These are phyloP conservation scores for Tuberolachnus salignus DNA, from an alignment of 2,888 invertebrate species.

Conservation along the genomic window DNA sequence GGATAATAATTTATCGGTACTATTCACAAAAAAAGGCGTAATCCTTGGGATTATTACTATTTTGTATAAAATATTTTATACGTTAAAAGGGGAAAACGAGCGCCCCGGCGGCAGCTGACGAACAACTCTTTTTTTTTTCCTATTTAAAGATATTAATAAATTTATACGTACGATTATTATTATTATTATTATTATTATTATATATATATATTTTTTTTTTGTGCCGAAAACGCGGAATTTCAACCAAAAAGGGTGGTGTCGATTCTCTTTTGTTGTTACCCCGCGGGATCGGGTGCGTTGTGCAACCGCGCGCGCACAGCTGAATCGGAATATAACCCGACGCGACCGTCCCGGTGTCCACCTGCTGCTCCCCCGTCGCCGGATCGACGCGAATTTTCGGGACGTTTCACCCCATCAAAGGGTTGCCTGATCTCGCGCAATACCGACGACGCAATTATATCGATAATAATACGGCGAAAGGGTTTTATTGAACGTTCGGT, in stretches of 20 bases:
- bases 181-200: slow-evolving; percentile 12
- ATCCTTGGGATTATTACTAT: slow-evolving; percentile 50
- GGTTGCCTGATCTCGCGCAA: slow-evolving; percentile 27
- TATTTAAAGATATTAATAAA: slow-evolving; percentile 40
- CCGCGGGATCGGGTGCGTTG: slow-evolving; percentile 21
- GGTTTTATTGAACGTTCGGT: slow-evolving; percentile 49
- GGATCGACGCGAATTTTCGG: slow-evolving; percentile 24
- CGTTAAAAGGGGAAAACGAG: neutral
- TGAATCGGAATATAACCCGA: slow-evolving; percentile 33
- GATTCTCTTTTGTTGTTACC: slow-evolving; percentile 41
- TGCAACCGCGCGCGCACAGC: slow-evolving; percentile 46
- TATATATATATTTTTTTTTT: slow-evolving; percentile 55
- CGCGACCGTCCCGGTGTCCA: neutral
- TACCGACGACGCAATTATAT: slow-evolving; percentile 47
- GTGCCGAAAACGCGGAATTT: slow-evolving; percentile 51
- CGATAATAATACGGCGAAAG: slow-evolving; percentile 25
- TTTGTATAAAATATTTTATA: neutral
- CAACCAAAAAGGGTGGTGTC: slow-evolving; percentile 42
- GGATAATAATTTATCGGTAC: slow-evolving; percentile 46
- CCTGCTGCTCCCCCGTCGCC: slow-evolving; percentile 11
- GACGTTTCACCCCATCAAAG: slow-evolving; percentile 49
- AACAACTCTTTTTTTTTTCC: slow-evolving; percentile 46
- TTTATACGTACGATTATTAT: neutral
- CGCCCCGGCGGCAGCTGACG: slow-evolving; percentile 26
- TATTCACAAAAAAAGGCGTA: slow-evolving; percentile 41